Conservation (phyloP, 2,113 vertebrate genomes). For the Poecile atricapillus region DNA sequence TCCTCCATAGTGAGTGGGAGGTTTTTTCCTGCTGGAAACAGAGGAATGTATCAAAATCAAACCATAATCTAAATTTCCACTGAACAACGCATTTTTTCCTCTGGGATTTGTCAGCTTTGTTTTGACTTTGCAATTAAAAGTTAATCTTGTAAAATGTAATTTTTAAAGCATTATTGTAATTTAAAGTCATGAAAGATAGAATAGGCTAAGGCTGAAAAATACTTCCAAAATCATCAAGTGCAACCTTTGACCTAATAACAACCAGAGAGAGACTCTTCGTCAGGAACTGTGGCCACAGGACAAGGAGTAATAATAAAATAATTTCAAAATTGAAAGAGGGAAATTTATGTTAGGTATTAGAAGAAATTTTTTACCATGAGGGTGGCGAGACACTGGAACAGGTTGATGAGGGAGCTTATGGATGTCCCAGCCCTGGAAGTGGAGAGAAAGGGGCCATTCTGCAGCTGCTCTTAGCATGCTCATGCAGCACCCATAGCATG, state of each 20-base stretch:
- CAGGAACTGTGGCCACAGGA: neutral
- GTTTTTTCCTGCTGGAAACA: neutral
- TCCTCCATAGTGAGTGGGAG: neutral
- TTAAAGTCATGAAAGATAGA: neutral
- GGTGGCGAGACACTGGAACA: neutral
- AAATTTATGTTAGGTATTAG: neutral
- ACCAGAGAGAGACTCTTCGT: neutral
- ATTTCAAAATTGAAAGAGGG: neutral
- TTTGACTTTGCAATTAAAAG: neutral
- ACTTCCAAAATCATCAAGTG: neutral
- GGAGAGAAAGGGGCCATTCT: neutral
- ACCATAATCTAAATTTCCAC: neutral
- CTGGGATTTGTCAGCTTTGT: neutral
- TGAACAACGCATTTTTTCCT: accelerated
- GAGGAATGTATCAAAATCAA: neutral
- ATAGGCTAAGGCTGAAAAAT: neutral
- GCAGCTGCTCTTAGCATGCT: neutral
- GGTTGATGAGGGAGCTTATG: neutral
- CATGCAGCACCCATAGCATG: neutral
- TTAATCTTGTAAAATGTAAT: neutral
- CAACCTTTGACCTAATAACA: neutral
- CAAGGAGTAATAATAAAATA: neutral
- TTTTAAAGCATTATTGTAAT: neutral
- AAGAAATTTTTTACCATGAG: neutral
- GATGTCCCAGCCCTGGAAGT: neutral